Conservation (phyloP, 2,113 vertebrate genomes). For the Pandion haliaetus region DNA sequence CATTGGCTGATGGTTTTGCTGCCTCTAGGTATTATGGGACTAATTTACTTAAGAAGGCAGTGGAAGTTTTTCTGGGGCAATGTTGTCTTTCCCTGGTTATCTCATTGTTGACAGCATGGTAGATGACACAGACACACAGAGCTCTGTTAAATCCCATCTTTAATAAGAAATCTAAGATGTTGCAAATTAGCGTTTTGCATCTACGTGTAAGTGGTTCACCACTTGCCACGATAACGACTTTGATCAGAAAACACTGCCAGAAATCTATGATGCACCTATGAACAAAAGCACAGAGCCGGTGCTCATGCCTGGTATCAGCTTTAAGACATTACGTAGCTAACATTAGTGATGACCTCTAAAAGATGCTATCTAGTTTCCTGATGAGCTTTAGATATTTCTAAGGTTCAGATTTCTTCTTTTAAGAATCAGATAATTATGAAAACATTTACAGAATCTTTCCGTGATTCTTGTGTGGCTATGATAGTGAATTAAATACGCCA, state of each 20-base stretch:
- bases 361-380: not conserved
- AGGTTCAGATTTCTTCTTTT: not conserved
- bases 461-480: fast-evolving
- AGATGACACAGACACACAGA: slow-evolving; percentile 63
- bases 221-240: slow-evolving; percentile 24
- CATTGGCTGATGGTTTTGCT: not conserved
- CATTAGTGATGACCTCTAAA: not conserved
- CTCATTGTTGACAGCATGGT: slow-evolving; percentile 62
- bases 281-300: not conserved
- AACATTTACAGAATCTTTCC: not conserved
- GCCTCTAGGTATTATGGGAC: not conserved
- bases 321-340: not conserved
- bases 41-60: not conserved
- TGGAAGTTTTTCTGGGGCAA: not conserved
- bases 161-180: slow-evolving; percentile 43
- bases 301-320: not conserved
- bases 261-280: slow-evolving; percentile 20
- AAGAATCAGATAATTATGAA: not conserved
- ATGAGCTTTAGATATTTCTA: not conserved
- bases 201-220: slow-evolving; percentile 16
- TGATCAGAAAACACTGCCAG: slow-evolving; percentile 44
- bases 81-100: slow-evolving; percentile 2
- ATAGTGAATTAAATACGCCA: not conserved
- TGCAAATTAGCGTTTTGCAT: slow-evolving; percentile 11
- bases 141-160: slow-evolving; percentile 28